Base-by-base conservation (phyloP, 2,888 invertebrate species). In the Onchidella celtica region DNA sequence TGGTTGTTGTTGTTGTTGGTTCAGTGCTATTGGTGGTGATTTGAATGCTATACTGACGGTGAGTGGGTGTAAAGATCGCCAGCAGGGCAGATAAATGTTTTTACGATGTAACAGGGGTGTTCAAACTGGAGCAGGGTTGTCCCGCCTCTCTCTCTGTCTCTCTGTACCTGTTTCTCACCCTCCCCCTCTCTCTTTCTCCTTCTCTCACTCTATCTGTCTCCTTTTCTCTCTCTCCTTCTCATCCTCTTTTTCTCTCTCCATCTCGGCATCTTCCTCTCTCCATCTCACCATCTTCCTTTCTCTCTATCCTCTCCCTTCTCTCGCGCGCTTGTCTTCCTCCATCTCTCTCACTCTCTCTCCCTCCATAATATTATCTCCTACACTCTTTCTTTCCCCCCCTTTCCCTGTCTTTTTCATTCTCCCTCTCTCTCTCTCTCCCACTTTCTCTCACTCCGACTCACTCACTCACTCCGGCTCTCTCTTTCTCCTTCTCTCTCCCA, bases 401-500 rank as follows among this genome's bases (percentile, higher is more conserved):
- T 32, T 3, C 27, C 24, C 65, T 29, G 6, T 38, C 47, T 27
- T 55, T 29, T 6, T 9, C 29, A 59, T n/a, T 34, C 40, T 3
- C 70, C 11, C 70, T n/a, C 47, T 27, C 40, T 4, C 70, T 14
- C 40, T 4, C 70, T 29, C 32, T 6, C 65, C 24, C 65, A 24
- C 29, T 29, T 32, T 3, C 65, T 3, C 27, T 29, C 65, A 9
- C 65, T 29, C 65, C 14, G 6, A 9, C 65, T 9, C 65, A 11
- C 27, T 11, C 65, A 24, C 32, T 55, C 47, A 38, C 73, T 47
- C 47, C 32, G 47, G n/a, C 27, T 24, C 55, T 24, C 55, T 24
- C n/a, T 47, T 47, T 47, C 70, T 72, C 70, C 55, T 32, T n/a
- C 47, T 72, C 70, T n/a, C 34, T 69, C n/a, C n/a, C n/a, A n/a